These are phyloP conservation scores for Acropora yongei DNA, from an alignment of 64 coral and sea anemone genomes.

Conservation along the genomic window DNA sequence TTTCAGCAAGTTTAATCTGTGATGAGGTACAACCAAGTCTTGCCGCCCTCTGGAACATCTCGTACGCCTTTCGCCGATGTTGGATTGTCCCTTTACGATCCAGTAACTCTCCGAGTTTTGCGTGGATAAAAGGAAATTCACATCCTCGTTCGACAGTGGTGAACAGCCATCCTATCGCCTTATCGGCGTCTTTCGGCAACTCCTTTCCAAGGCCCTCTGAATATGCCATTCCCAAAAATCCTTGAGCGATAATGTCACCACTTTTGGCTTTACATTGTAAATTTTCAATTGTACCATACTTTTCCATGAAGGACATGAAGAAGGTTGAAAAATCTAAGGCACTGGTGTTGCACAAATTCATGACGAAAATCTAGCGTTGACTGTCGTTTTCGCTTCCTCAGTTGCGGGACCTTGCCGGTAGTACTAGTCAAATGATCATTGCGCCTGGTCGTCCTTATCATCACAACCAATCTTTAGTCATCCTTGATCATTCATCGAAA, in stretches of 20 bases:
- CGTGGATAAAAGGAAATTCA: background rate
- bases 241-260: slow-evolving; percentile 9
- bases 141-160: slow-evolving; percentile 25
- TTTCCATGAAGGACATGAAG: background rate
- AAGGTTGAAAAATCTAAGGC: slow-evolving; percentile 1
- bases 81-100: slow-evolving; percentile 18
- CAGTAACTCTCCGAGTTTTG: slow-evolving; percentile 39
- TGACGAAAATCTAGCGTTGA: too few relatives aligned
- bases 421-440: too few relatives aligned
- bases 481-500: too few relatives aligned
- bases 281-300: slow-evolving; percentile 23
- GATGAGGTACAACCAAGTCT: slow-evolving; percentile 13
- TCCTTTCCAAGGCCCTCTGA: slow-evolving; percentile 15
- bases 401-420: too few relatives aligned
- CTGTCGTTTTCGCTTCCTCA: too few relatives aligned
- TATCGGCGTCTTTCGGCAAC: slow-evolving; percentile 59
- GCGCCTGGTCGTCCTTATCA: too few relatives aligned
- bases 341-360: background rate
- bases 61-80: slow-evolving; percentile 64
- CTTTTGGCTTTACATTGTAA: slow-evolving; percentile 20
- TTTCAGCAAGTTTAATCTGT: slow-evolving; percentile 73
- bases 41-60: slow-evolving; percentile 65
- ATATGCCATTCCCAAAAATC: slow-evolving; percentile 30
- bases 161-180: slow-evolving; percentile 76
- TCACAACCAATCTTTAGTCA: too few relatives aligned